Evolutionary conservation across 1,140 invertebrate species (phyloP), one percentile per base, ranked within the genome.

Genomic region (Pectinophora gossypiella): DNA sequence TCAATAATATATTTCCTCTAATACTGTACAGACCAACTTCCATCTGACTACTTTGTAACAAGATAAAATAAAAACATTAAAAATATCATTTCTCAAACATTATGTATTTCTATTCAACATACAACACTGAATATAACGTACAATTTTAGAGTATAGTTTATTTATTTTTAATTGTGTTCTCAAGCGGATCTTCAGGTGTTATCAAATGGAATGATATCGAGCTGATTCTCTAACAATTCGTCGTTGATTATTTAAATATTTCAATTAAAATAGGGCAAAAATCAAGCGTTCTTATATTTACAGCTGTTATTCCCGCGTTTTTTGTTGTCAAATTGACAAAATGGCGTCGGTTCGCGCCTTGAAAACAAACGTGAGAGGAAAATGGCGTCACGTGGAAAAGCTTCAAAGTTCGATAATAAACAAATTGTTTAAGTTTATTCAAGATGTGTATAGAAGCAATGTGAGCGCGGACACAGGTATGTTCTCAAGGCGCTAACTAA

Each of bases 91-190:
- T 59, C 76, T 73, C 68, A 76, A 82, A 74, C 65, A 68, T 73
- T 76, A 79, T 81, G 78, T 81, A 80, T 80, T 83, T 80, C 76
- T 82, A 85, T 79, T 72, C 70, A 84, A 84, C 76, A 83, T 76
- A 80, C 76, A 81, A 79, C 80, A 83, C 79, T 73, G 77, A 82
- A 76, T n/a, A n/a, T 80, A 82, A 85, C 71, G 82, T 80, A 79
- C 68, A 78, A 78, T 82, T 75, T 74, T 42, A 76, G 64, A 73
- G 68, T 69, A 74, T 48, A 63, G 53, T 58, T 38, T 21, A 61
- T 61, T 67, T 65, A 66, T 63, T n/a, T n/a, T n/a, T n/a, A n/a
- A n/a, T 60, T 68, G 58, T 68, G 68, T 78, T 78, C 69, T 53
- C 61, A 55, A 75, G 64, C 73, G 77, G 72, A 72, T 65, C 70